Conservation (phyloP, 64 coral and sea anemone species). For the Montipora sp. region DNA sequence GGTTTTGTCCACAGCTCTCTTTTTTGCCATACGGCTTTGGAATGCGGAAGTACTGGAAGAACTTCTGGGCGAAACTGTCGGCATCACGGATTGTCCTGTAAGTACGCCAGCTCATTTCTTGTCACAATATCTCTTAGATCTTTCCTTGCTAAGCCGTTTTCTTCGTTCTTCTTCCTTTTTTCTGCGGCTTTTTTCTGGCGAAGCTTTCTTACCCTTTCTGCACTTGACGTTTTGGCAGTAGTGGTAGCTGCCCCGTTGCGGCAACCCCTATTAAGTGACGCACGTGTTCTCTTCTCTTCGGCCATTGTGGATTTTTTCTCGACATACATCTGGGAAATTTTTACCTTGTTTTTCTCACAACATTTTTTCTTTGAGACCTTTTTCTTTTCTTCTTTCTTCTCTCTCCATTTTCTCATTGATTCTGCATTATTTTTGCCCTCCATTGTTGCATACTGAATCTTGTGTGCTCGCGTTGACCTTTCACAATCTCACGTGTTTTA, state of each 20-base stretch:
- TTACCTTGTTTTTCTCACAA: background rate
- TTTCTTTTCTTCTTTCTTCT: background rate
- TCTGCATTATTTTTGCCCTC: background rate
- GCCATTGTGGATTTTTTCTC: background rate
- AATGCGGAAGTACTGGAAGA: background rate
- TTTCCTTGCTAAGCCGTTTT: conserved; percentile 43
- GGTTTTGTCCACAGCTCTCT: too few relatives aligned
- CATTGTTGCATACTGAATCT: too few relatives aligned
- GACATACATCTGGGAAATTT: background rate
- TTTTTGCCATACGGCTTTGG: conserved; percentile 29
- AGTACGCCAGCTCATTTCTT: conserved; percentile 1
- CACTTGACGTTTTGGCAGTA: background rate
- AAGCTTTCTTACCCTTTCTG: conserved; percentile 26
- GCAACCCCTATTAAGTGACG: background rate
- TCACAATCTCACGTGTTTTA: background rate
- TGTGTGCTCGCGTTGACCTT: background rate
- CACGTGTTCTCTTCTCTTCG: background rate
- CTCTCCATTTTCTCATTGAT: background rate
- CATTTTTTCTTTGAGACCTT: background rate
- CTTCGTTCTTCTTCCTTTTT: conserved; percentile 18
- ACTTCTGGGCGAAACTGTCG: background rate
- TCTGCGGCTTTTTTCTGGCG: background rate
- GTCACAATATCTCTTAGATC: conserved; percentile 32
- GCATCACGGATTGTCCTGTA: background rate
- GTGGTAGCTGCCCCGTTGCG: too few relatives aligned